Evolutionary conservation across 2,888 invertebrate species (phyloP), one percentile per base, ranked within the genome.

Genomic region (Panorpa germanica): DNA sequence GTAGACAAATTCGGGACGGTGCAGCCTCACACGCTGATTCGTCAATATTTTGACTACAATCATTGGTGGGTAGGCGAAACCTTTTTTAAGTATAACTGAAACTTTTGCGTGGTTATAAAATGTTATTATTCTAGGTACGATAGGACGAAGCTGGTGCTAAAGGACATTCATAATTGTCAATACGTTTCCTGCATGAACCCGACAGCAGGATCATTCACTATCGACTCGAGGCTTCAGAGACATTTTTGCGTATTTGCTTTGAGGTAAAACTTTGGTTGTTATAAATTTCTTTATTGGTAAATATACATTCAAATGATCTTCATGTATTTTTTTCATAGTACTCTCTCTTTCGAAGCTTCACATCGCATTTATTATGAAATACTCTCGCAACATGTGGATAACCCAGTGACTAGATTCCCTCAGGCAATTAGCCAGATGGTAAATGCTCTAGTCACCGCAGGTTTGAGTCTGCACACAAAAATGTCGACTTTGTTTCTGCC

Each of bases 141-240:
- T 49, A 61, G 91, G 34, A 65, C 70, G 34, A 88, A 90, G 45
- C 57, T 93, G 29, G 61, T 71, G 1, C 49, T 91, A 15, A 93
- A 91, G 52, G 91, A 93, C 35, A 85, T 95, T 41, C 76, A 81
- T 37, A 85, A 90, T 49, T 83, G 88, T 30, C 91, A 91, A 59
- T 93, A 90, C 50, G 74, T 88, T 14, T 80, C 90, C 5, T 85
- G 83, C 51, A 93, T 95, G 93, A 93, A 93, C 55, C 95, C 93
- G 0, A 90, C 91, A 0, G 83, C 91, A 10, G 95, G 95, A n/a
- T 86, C 85, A 31, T 93, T 93, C 48, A 86, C 85, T 16, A 90
- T 95, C 35, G 85, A 91, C 57, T 70, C 90, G 1, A 66, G 95
- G 8, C 61, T 95, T 6, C 90, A 91, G 49, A 59, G 86, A 29